These are phyloP conservation scores for Sus scrofa DNA, from an alignment of 2,113 vertebrate genomes.

Conservation along the genomic window T2T-Sscrofa CM000819.6:88058001-88058500, in stretches of 20 bases:
- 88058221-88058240: not conserved
- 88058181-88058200: not conserved
- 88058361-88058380: not conserved
- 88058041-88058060: not conserved
- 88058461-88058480: not conserved
- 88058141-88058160: not conserved
- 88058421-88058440: not conserved
- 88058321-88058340: not conserved
- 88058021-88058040: not conserved
- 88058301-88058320: not conserved
- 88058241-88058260: not conserved
- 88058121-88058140: not conserved
- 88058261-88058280: not conserved
- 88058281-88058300: not conserved
- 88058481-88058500: not conserved
- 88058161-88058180: not conserved
- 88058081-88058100: not conserved
- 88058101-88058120: not conserved
- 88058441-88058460: not conserved
- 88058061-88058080: not conserved
- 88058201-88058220: not conserved
- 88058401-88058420: not conserved
- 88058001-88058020: not conserved
- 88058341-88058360: not conserved
- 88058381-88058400: not conserved